Percentiles rank a stretch among this genome's conserved stretches.
Conservation (phyloP, 2,888 invertebrate species). For the Drosophila ustulata region DNA sequence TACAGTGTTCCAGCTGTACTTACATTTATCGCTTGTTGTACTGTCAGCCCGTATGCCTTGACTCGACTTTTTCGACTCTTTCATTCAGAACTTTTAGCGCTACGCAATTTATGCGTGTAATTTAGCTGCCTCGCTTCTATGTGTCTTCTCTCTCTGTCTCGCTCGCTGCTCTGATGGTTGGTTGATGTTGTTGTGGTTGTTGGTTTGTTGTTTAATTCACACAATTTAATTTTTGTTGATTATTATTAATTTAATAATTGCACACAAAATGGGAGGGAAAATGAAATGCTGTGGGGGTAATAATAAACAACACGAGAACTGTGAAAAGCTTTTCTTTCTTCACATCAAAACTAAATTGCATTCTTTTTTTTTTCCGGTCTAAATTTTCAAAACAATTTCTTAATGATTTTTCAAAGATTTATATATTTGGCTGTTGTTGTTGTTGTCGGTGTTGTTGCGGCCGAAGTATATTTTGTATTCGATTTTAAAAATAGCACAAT, state of each 20-base stretch:
- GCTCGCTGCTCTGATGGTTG: slow-evolving; percentile 9
- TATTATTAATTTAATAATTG: slow-evolving; percentile 72
- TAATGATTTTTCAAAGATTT: slow-evolving; percentile 52
- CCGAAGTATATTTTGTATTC: slow-evolving; percentile 31
- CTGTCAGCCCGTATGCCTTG: slow-evolving; percentile 54
- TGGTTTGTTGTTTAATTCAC: slow-evolving; percentile 59
- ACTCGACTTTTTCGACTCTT: slow-evolving; percentile 33
- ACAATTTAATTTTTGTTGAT: slow-evolving; percentile 63
- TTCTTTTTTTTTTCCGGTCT: slow-evolving; percentile 8
- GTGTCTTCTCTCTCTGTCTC: slow-evolving; percentile 8
- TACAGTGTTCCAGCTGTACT: slow-evolving; percentile 52
- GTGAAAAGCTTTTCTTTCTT: slow-evolving; percentile 17
- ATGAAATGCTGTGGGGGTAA: slow-evolving; percentile 58
- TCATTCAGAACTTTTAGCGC: slow-evolving; percentile 76
- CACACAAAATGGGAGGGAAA: slow-evolving; percentile 63
- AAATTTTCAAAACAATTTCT: slow-evolving; percentile 35
- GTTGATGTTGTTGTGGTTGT: slow-evolving; percentile 32
- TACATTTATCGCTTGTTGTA: slow-evolving; percentile 69
- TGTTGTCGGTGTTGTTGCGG: slow-evolving; percentile 3
- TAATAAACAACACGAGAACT: slow-evolving; percentile 34
- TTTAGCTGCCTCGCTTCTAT: slow-evolving; percentile 50
- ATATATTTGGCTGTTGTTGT: neutral
- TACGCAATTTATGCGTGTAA: slow-evolving; percentile 77
- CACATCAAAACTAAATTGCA: slow-evolving; percentile 42
- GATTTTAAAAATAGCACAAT: slow-evolving; percentile 61